A percentile compares a stretch with the other conserved stretches of the same genome.
Evolutionary conservation across 92 coral and sea anemone genomes (phyloP).

Genomic region (Phenganax stokvisi): DNA sequence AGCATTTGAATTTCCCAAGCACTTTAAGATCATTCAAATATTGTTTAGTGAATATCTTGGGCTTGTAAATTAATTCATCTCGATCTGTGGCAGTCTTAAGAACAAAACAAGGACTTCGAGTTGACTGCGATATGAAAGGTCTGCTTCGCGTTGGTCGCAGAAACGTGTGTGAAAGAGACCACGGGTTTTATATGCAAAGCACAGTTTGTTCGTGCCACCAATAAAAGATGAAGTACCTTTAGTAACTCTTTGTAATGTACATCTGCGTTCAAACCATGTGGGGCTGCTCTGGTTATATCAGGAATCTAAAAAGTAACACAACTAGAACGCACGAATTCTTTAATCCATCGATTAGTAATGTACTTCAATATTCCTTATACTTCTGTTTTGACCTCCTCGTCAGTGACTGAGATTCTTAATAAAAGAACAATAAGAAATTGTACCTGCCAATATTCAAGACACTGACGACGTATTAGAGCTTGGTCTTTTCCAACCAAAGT

Average conservation of each 20-base stretch:
- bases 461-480: constrained; percentile 63
- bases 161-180: too few species aligned
- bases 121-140: not conserved
- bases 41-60: constrained; percentile 55
- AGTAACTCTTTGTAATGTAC: constrained; percentile 64
- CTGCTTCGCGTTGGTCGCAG: too few species aligned
- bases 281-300: constrained; percentile 70
- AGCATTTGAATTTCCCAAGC: constrained; percentile 80
- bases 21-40: constrained; percentile 65
- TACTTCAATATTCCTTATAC: not conserved
- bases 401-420: not conserved
- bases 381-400: too few species aligned
- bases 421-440: constrained; percentile 2
- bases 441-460: constrained; percentile 82
- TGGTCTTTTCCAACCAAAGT: constrained; percentile 79
- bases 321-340: not conserved
- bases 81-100: constrained; percentile 62
- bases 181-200: too few species aligned
- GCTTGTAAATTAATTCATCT: constrained; percentile 59
- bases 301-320: constrained; percentile 55
- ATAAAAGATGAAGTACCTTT: constrained; percentile 51
- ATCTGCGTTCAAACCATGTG: constrained; percentile 61
- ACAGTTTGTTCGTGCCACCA: too few species aligned
- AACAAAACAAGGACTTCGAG: not conserved
- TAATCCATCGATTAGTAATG: not conserved